Evolutionary conservation across 2,113 vertebrate species (phyloP).

Genomic region (Sigmodon hispidus): DNA sequence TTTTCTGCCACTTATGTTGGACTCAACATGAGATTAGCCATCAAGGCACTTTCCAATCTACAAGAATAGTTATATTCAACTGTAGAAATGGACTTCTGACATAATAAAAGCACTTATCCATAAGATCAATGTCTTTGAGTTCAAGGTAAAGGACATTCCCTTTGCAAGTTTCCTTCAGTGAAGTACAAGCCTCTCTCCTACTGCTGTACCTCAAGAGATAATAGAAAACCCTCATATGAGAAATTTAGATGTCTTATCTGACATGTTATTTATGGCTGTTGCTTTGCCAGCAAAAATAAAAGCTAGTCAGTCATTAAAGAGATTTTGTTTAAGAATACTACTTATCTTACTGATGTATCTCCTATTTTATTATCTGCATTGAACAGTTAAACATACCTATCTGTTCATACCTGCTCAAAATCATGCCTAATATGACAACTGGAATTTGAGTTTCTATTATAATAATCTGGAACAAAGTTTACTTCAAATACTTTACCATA

Average conservation of each 20-base stretch:
- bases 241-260: neutral
- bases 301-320: neutral
- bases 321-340: neutral
- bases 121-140: conserved; percentile 2
- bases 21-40: neutral
- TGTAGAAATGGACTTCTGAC: conserved; percentile 1
- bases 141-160: conserved; percentile 12
- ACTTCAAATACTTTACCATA: neutral
- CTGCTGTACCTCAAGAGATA: neutral
- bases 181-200: neutral
- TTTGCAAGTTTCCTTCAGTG: neutral
- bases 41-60: neutral
- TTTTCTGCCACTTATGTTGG: neutral
- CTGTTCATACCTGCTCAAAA: neutral
- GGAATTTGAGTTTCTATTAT: neutral
- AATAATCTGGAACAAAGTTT: neutral
- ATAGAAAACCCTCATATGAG: neutral
- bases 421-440: neutral
- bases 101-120: conserved; percentile 46
- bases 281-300: neutral
- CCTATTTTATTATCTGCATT: neutral
- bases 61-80: neutral
- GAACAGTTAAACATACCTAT: neutral
- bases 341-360: neutral
- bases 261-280: conserved; percentile 9